phyloP scores from a whole-genome alignment of 2,888 invertebrate genomes.

The Agonopterix alstromeriana region DNA sequence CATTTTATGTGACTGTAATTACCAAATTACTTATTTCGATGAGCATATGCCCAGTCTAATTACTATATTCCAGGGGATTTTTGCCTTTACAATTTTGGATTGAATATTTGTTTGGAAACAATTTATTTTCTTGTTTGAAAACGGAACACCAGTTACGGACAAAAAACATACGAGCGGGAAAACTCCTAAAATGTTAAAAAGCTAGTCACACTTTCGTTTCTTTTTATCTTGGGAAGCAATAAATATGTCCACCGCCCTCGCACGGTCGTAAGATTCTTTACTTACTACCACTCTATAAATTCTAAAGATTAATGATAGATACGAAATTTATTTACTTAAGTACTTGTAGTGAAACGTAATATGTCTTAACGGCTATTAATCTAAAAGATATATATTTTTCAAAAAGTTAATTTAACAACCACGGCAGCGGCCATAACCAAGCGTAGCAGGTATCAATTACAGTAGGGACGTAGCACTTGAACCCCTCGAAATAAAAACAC shows the following conservation, averaged over 20 bases:
- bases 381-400: slow-evolving; percentile 22
- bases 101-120: too few species aligned
- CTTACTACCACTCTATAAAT: slow-evolving; percentile 60
- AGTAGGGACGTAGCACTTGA: slow-evolving; percentile 6
- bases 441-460: neutral
- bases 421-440: too few species aligned
- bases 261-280: slow-evolving; percentile 40
- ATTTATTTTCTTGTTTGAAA: too few species aligned
- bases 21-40: too few species aligned
- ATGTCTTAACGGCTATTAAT: too few species aligned
- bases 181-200: slow-evolving; percentile 38
- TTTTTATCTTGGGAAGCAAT: slow-evolving; percentile 57
- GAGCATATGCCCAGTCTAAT: too few species aligned
- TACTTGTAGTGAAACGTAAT: slow-evolving; percentile 62
- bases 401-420: slow-evolving; percentile 23
- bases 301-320: slow-evolving; percentile 65
- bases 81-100: too few species aligned
- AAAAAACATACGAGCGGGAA: too few species aligned
- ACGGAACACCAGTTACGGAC: too few species aligned
- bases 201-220: slow-evolving; percentile 42
- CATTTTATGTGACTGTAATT: too few species aligned
- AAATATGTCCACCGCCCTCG: slow-evolving; percentile 64
- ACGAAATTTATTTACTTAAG: slow-evolving; percentile 63
- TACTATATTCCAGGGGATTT: too few species aligned
- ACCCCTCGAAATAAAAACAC: slow-evolving; percentile 5